Conservation (phyloP, 2,113 vertebrate species). For the Ochotona curzoniae region DNA sequence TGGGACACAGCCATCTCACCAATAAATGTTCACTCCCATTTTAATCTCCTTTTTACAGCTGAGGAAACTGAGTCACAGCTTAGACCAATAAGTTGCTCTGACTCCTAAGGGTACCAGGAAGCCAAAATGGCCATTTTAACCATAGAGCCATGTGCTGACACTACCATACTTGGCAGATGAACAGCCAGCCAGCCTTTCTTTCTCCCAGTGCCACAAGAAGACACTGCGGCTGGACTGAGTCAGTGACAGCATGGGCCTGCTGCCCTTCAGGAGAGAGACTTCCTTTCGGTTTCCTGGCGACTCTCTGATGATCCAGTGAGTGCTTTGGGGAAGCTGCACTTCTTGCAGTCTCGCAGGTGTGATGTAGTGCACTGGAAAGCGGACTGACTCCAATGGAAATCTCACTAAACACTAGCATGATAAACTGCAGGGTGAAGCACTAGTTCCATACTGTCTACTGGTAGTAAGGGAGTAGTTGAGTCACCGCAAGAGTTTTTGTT, state of each 20-base stretch:
- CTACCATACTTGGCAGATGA: background rate
- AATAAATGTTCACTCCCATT: no score
- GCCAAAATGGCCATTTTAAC: background rate
- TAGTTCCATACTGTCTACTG: background rate
- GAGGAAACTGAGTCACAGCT: background rate
- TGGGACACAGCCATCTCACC: no score
- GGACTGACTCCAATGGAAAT: constrained; percentile 58
- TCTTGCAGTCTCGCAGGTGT: constrained; percentile 21
- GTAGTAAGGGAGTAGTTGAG: background rate
- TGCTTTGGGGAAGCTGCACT: background rate
- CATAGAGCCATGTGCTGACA: background rate
- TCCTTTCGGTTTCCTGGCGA: constrained; percentile 38
- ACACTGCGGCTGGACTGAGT: background rate
- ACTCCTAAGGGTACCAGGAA: background rate
- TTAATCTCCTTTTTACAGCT: background rate
- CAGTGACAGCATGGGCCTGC: background rate
- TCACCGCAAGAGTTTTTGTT: background rate
- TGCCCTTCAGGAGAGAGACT: constrained; percentile 3
- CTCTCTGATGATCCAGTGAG: constrained; percentile 6
- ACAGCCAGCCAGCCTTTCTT: background rate
- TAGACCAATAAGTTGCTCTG: background rate
- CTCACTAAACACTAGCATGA: constrained; percentile 31
- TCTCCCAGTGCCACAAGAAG: background rate
- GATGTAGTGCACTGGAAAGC: constrained; percentile 9
- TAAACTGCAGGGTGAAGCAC: background rate